phyloP scores from a whole-genome alignment of 2,113 vertebrate genomes.

The Varanus komodoensis region DNA sequence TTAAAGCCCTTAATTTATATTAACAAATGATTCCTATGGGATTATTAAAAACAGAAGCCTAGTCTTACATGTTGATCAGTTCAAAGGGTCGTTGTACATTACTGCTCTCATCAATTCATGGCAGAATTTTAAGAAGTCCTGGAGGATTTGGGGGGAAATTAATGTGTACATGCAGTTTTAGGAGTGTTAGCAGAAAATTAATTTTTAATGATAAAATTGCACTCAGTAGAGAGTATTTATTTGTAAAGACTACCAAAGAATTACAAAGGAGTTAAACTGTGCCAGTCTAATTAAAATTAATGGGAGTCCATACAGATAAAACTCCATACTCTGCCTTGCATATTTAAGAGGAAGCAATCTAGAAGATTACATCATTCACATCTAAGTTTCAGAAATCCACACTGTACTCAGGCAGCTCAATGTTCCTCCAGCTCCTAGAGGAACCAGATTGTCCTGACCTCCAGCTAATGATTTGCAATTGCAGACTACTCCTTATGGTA shows the following conservation, averaged over 20 bases:
- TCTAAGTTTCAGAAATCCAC: background rate
- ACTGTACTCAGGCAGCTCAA: background rate
- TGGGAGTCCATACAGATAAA: slow-evolving; percentile 24
- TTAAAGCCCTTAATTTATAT: slow-evolving; percentile 25
- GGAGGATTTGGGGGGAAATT: slow-evolving; percentile 28
- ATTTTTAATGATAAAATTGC: slow-evolving; percentile 43
- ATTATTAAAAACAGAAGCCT: slow-evolving; percentile 5
- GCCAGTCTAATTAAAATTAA: slow-evolving; percentile 33
- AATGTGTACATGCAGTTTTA: slow-evolving; percentile 30
- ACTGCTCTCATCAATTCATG: slow-evolving; percentile 18
- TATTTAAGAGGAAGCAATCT: slow-evolving; percentile 15
- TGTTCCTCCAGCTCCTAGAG: background rate
- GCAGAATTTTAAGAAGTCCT: slow-evolving; percentile 37
- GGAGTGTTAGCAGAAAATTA: slow-evolving; percentile 39
- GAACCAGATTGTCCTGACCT: background rate
- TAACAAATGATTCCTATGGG: slow-evolving; percentile 12
- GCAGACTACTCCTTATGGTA: background rate
- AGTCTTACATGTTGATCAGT: slow-evolving; percentile 26
- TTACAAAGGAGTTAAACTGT: slow-evolving; percentile 32
- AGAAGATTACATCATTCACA: slow-evolving; percentile 24
- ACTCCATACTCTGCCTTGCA: slow-evolving; percentile 8
- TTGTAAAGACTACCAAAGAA: slow-evolving; percentile 17
- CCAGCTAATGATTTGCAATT: background rate
- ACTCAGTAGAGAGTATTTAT: slow-evolving; percentile 11
- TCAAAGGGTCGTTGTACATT: slow-evolving; percentile 1